Evolutionary conservation across 2,888 invertebrate genomes (phyloP).

Genomic region (Glyphotaelius pellucidus): DNA sequence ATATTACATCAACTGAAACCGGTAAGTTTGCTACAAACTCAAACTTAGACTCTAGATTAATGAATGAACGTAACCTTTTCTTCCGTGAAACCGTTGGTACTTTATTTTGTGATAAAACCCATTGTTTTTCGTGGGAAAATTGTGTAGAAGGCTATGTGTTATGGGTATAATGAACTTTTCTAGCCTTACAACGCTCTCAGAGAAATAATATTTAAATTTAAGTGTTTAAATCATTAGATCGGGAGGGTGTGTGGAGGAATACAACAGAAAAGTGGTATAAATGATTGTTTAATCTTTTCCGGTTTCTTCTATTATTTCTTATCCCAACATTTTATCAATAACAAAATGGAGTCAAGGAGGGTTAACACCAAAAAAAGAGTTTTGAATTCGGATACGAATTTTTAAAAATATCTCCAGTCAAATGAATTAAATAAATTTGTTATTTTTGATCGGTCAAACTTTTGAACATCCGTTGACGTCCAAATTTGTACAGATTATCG

Average conservation of each 20-base stretch:
- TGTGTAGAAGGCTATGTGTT: neutral
- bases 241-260: neutral
- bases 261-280: neutral
- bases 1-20: neutral
- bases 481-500: too few species aligned
- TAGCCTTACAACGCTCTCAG: neutral
- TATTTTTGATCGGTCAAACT: too few species aligned
- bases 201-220: neutral
- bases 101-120: neutral
- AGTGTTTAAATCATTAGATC: neutral
- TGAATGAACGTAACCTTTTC: neutral
- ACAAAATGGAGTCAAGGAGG: neutral
- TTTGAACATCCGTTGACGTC: too few species aligned
- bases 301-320: neutral
- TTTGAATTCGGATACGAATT: too few species aligned
- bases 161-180: neutral
- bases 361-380: too few species aligned
- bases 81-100: neutral
- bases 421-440: too few species aligned
- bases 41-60: neutral
- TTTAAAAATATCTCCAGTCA: too few species aligned
- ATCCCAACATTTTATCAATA: neutral
- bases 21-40: neutral
- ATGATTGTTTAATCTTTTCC: neutral
- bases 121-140: neutral